Evolutionary conservation across 2,113 vertebrate genomes (phyloP).

Genomic region (Silurus meridionalis): DNA sequence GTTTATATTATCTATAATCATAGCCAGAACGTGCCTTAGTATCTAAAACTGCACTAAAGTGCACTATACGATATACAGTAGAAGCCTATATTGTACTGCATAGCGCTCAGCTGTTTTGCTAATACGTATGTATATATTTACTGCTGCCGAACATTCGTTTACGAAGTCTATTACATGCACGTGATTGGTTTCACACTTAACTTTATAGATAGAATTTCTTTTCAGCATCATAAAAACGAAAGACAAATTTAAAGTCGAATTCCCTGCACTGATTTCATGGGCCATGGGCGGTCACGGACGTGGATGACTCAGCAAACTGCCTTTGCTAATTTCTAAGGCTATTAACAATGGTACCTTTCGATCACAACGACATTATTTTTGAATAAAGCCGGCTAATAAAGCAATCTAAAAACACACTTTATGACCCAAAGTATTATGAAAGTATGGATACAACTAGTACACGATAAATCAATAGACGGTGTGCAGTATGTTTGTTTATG

Average conservation of each 20-base stretch:
- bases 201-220: not conserved
- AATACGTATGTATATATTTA: constrained; percentile 40
- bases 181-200: not conserved
- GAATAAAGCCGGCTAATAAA: constrained; percentile 4
- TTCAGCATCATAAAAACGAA: constrained; percentile 21
- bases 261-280: constrained; percentile 66
- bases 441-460: not conserved
- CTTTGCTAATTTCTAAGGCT: constrained; percentile 23
- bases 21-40: constrained; percentile 45
- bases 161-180: constrained; percentile 29
- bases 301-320: constrained; percentile 4
- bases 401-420: constrained; percentile 14
- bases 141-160: constrained; percentile 1
- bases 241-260: constrained; percentile 53
- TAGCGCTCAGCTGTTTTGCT: constrained; percentile 60
- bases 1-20: constrained; percentile 44
- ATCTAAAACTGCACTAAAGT: constrained; percentile 47
- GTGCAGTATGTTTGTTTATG: constrained; percentile 50
- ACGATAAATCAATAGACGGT: constrained; percentile 49
- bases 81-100: constrained; percentile 60
- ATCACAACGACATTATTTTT: not conserved
- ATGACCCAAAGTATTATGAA: not conserved
- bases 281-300: constrained; percentile 44
- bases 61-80: constrained; percentile 11
- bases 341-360: constrained; percentile 28